Evolutionary conservation across 2,113 vertebrate genomes (phyloP), one percentile per base, ranked within the genome.

Genomic region (Ictalurus punctatus): DNA sequence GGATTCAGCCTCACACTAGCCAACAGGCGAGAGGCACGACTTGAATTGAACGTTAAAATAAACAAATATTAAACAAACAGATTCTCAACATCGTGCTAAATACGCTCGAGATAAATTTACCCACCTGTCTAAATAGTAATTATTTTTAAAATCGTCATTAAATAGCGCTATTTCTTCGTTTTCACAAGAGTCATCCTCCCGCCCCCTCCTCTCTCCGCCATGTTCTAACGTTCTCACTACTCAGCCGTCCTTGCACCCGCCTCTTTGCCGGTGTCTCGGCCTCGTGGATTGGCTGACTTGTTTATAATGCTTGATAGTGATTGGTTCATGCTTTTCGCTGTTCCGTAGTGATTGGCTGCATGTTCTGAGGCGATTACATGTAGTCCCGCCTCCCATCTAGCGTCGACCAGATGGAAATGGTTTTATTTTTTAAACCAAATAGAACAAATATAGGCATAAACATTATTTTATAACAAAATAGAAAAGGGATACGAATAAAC

Each of bases 151-250:
- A 61, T 61, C 88, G 37, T 59, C 30, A 74, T 40, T 10, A 14
- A 74, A 69, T 84, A 19, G 76, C n/a, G 56, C 14, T 59, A 14
- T n/a, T 86, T 86, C 54, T 83, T 44, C 9, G 25, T 21, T 80
- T 74, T 59, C 48, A 13, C 27, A 44, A 6, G 58, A 14, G 69
- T 74, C 63, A 81, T 74, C 74, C 58, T 27, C 37, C 79, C 89
- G 44, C 83, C 80, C 54, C 40, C 85, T 86, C 81, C 44, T 86
- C 40, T 80, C 81, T 73, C 89, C 90, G 90, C 90, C 90, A 91
- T 91, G 84, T 90, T 91, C 80, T 85, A 89, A 30, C 73, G 14
- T 30, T 2, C 82, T 58, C 54, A 12, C 34, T 1, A 23, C 54
- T n/a, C 16, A 34, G 63, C 25, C 34, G 61, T 48, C 2, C 16